phyloP scores from a whole-genome alignment of 2,113 vertebrate species.

The Lipophrys pholis region DNA sequence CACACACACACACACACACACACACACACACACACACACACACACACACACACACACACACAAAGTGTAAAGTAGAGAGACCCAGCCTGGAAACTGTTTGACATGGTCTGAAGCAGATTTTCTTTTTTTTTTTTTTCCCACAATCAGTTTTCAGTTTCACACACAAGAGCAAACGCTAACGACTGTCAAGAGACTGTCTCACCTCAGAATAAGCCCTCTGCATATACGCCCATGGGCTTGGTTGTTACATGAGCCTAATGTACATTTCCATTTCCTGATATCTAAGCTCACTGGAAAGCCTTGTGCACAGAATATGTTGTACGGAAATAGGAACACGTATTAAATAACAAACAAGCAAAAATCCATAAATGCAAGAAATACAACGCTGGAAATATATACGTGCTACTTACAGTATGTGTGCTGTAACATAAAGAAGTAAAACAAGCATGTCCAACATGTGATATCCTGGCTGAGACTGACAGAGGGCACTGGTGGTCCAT shows the following conservation, averaged over 20 bases:
- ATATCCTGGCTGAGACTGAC: conserved; percentile 50
- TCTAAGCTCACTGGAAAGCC: conserved; percentile 15
- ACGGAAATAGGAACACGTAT: not conserved
- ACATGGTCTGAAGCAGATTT: conserved; percentile 1
- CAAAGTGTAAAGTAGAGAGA: not conserved
- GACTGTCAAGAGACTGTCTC: conserved; percentile 27
- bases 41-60: not conserved
- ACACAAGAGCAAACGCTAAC: conserved; percentile 21
- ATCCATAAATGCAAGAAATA: no score
- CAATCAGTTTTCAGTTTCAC: conserved; percentile 67
- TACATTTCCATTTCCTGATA: conserved; percentile 28
- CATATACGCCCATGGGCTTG: conserved; percentile 35
- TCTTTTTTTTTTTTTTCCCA: conserved; percentile 22
- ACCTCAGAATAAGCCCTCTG: conserved; percentile 29
- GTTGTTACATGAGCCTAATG: conserved; percentile 29
- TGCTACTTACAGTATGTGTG: not conserved
- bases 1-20: no score
- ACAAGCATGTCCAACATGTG: conserved; percentile 1
- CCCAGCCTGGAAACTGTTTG: conserved; percentile 26
- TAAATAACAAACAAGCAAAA: not conserved
- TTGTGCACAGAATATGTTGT: not conserved
- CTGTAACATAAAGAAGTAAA: conserved; percentile 3
- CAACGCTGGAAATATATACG: no score
- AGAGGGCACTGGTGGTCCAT: conserved; percentile 81
- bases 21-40: no score